Evolutionary conservation across 2,113 vertebrate species (phyloP).

Genomic region (Macroglossus sobrinus): DNA sequence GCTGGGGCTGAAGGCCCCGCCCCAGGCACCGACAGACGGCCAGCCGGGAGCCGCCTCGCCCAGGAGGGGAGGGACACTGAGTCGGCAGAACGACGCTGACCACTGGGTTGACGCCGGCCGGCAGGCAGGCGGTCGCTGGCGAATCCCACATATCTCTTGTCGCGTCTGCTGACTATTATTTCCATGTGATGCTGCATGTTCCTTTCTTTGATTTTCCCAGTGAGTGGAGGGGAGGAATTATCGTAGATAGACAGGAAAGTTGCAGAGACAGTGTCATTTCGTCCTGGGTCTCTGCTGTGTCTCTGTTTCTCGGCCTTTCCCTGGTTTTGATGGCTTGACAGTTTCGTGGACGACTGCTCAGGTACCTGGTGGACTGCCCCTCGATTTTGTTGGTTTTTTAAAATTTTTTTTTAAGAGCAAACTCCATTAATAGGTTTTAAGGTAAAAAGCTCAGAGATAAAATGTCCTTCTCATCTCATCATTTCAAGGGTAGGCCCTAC

Average conservation of each 20-base stretch:
- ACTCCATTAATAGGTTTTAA: not conserved
- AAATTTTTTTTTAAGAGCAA: not conserved
- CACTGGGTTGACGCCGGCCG: rapidly evolving
- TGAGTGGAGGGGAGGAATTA: not conserved
- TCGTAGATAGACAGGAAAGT: not conserved
- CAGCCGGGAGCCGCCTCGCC: rapidly evolving
- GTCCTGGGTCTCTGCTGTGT: not conserved
- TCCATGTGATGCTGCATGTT: not conserved
- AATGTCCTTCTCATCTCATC: not conserved
- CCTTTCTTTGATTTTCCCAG: not conserved
- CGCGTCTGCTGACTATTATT: not conserved
- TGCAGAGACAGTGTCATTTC: too few species aligned
- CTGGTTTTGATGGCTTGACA: not conserved
- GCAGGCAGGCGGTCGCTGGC: not conserved
- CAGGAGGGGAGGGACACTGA: too few species aligned
- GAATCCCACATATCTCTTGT: not conserved
- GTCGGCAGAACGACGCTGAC: too few species aligned
- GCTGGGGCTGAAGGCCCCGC: rapidly evolving
- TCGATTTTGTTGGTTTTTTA: not conserved
- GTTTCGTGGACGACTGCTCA: not conserved
- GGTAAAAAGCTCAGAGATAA: not conserved
- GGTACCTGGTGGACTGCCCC: not conserved
- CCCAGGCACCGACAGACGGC: rapidly evolving
- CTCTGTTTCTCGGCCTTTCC: not conserved
- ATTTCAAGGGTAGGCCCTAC: rapidly evolving